These are phyloP conservation scores for Gadus macrocephalus DNA, from an alignment of 2,113 vertebrate genomes.

Conservation along the genomic window DNA sequence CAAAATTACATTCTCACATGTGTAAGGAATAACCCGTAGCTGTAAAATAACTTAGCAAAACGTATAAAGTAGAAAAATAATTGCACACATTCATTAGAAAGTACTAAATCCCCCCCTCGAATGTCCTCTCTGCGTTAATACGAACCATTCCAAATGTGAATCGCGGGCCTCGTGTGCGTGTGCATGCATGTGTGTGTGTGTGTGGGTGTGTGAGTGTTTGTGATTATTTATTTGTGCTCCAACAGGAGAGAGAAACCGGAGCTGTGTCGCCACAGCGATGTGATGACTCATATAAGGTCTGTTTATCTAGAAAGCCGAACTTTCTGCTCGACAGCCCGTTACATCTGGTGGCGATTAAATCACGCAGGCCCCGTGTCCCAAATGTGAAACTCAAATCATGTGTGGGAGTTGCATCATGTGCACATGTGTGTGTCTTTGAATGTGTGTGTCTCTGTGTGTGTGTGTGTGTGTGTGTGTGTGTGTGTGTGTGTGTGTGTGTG, in stretches of 20 bases:
- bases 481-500: not conserved
- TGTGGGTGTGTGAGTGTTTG: not conserved
- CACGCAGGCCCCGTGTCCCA: slow-evolving; percentile 35
- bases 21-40: too few relatives aligned
- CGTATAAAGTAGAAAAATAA: too few relatives aligned
- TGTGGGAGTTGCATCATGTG: slow-evolving; percentile 54
- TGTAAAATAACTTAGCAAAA: too few relatives aligned
- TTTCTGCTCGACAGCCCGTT: slow-evolving; percentile 61
- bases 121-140: too few relatives aligned
- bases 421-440: not conserved
- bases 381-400: slow-evolving; percentile 50
- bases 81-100: too few relatives aligned
- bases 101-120: too few relatives aligned
- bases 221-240: slow-evolving; percentile 76
- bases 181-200: slow-evolving; percentile 4
- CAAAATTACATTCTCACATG: too few relatives aligned
- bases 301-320: slow-evolving; percentile 75
- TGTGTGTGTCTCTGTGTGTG: slow-evolving; percentile 21
- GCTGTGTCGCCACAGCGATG: slow-evolving; percentile 59
- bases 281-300: slow-evolving; percentile 71
- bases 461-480: slow-evolving; percentile 15
- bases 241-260: slow-evolving; percentile 60
- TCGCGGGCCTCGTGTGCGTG: not conserved
- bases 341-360: slow-evolving; percentile 72
- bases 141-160: too few relatives aligned